phyloP scores from a whole-genome alignment of 2,797 vertebrate genomes.

The Epinephelus awoara region DNA sequence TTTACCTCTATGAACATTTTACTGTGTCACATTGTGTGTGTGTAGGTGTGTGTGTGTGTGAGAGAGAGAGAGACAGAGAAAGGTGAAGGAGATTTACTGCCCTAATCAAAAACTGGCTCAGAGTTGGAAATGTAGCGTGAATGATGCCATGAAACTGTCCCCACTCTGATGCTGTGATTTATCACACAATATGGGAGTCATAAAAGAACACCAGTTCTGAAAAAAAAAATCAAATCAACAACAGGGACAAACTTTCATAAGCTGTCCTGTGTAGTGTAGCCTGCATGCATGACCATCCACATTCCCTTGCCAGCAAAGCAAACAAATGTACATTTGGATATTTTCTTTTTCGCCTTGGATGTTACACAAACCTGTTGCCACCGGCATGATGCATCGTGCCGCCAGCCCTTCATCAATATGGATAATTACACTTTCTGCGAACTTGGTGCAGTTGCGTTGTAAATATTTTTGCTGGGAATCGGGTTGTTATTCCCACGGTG shows the following conservation, averaged over 20 bases:
- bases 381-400: constrained; percentile 76
- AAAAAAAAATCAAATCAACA: constrained; percentile 52
- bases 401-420: constrained; percentile 76
- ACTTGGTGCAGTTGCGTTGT: constrained; percentile 53
- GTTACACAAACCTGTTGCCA: constrained; percentile 69
- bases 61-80: constrained; percentile 38
- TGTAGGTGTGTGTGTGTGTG: constrained; percentile 9
- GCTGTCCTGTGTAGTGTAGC: constrained; percentile 62
- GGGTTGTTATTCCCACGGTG: constrained; percentile 51
- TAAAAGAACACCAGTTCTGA: constrained; percentile 63
- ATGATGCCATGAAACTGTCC: constrained; percentile 85
- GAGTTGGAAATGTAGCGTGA: constrained; percentile 87
- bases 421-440: constrained; percentile 76
- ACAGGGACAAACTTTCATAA: constrained; percentile 64
- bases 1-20: constrained; percentile 48
- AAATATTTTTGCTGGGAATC: constrained; percentile 72
- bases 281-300: constrained; percentile 44
- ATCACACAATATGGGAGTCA: constrained; percentile 75
- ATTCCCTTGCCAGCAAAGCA: constrained; percentile 61
- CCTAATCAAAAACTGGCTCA: constrained; percentile 85
- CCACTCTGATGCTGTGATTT: constrained; percentile 80
- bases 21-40: constrained; percentile 21
- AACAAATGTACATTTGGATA: constrained; percentile 72
- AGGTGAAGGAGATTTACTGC: constrained; percentile 84
- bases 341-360: constrained; percentile 79